These are phyloP conservation scores for Cantharis rufa DNA, from an alignment of 2,888 invertebrate species.

Conservation along the genomic window DNA sequence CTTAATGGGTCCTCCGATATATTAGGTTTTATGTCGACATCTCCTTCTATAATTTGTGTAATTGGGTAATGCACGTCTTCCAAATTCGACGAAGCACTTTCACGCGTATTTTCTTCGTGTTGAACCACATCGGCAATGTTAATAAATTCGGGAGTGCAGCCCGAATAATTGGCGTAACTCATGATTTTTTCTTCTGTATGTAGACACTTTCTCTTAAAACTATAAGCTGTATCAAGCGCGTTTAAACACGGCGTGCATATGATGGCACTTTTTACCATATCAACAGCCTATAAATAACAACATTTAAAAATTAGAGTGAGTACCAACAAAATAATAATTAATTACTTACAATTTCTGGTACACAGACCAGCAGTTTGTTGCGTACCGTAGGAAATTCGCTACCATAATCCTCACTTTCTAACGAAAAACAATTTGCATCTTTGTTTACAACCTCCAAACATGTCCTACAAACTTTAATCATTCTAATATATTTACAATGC, in stretches of 20 bases:
- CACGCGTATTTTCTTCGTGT: not conserved
- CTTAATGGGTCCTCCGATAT: not conserved
- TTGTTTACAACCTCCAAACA: slow-evolving; percentile 14
- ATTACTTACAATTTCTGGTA: slow-evolving; percentile 18
- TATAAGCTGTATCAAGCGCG: slow-evolving; percentile 14
- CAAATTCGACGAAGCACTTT: slow-evolving; percentile 2
- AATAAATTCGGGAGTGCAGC: slow-evolving; percentile 5
- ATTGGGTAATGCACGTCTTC: slow-evolving; percentile 8
- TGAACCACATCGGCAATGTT: slow-evolving; percentile 14
- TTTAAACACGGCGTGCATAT: slow-evolving; percentile 12
- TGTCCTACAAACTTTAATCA: slow-evolving; percentile 12
- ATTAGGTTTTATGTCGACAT: slow-evolving; percentile 9
- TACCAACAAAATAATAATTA: not conserved
- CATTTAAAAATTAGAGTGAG: not conserved
- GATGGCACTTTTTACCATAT: slow-evolving; percentile 9
- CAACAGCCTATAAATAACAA: slow-evolving; percentile 16
- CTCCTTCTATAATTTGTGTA: slow-evolving; percentile 7
- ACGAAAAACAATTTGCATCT: slow-evolving; percentile 6
- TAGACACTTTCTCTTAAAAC: slow-evolving; percentile 20
- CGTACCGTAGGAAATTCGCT: slow-evolving; percentile 7
- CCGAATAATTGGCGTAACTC: slow-evolving; percentile 5
- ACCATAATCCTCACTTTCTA: slow-evolving; percentile 8
- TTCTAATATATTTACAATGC: not conserved
- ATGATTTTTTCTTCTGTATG: slow-evolving; percentile 15
- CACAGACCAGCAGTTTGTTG: slow-evolving; percentile 12